Conservation (phyloP, 2,113 vertebrate species). For the Toxotes jaculatrix region DNA sequence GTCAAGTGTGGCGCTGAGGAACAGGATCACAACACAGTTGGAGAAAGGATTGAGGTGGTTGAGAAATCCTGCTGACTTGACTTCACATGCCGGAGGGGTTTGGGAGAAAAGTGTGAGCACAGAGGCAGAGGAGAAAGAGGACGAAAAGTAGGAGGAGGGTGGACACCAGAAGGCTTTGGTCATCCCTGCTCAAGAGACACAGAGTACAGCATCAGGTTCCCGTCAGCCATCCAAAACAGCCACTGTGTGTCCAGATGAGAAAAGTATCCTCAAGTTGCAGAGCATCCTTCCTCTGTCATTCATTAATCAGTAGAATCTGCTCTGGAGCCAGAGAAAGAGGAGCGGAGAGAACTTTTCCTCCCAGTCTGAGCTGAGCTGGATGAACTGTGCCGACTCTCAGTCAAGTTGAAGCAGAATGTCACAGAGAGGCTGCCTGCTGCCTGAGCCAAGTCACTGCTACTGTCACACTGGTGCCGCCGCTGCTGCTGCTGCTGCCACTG, state of each 20-base stretch:
- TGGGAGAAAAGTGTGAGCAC: conserved; percentile 23
- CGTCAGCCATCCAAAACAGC: conserved; percentile 17
- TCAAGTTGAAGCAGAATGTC: conserved; percentile 63
- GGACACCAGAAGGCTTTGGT: conserved; percentile 23
- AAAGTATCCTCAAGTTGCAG: conserved; percentile 68
- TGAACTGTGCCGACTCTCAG: conserved; percentile 44
- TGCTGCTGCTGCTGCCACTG: conserved; percentile 29
- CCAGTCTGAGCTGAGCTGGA: conserved; percentile 35
- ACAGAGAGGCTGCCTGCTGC: conserved; percentile 57
- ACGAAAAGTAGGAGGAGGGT: conserved; percentile 23
- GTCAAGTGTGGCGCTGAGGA: conserved; percentile 64
- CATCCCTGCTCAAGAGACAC: conserved; percentile 44
- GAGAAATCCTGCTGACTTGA: conserved; percentile 66
- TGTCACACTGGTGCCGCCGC: conserved; percentile 45
- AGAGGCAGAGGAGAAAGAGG: conserved; percentile 38
- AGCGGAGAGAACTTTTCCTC: conserved; percentile 55
- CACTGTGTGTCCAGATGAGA: conserved; percentile 18
- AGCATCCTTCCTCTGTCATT: conserved; percentile 36
- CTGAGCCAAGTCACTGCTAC: conserved; percentile 51
- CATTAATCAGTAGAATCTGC: conserved; percentile 23
- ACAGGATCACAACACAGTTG: conserved; percentile 63
- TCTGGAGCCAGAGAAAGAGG: conserved; percentile 25
- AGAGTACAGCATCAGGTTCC: conserved; percentile 43
- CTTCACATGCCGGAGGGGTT: conserved; percentile 42
- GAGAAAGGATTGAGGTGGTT: conserved; percentile 51